These are phyloP conservation scores for Eueremaeus valkanovi DNA, from an alignment of 2,888 invertebrate genomes.

Conservation along the genomic window DNA sequence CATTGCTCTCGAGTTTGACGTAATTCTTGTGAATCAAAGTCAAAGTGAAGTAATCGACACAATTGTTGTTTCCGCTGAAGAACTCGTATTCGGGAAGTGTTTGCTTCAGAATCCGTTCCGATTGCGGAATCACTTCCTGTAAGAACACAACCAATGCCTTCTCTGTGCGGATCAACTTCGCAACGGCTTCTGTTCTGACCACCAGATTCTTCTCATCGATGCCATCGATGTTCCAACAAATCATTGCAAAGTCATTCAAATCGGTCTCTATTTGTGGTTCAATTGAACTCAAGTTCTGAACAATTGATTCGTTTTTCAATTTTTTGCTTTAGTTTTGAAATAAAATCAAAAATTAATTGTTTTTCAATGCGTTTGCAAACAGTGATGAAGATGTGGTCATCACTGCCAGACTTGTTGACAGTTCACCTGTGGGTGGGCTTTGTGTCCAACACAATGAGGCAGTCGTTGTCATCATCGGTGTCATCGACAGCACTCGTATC, in stretches of 20 bases:
- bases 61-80: constrained; percentile 49
- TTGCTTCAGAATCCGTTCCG: constrained; percentile 53
- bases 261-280: background rate
- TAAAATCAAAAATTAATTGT: too few species aligned
- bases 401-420: constrained; percentile 3
- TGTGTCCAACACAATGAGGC: background rate
- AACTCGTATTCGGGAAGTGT: constrained; percentile 54
- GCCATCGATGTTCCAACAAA: constrained; percentile 62
- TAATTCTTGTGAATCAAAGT: constrained; percentile 54
- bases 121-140: constrained; percentile 58
- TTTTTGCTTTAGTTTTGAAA: background rate
- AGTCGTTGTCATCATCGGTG: constrained; percentile 9
- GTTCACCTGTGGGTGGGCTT: background rate
- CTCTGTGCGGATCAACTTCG: constrained; percentile 55
- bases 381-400: background rate
- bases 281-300: background rate
- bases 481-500: constrained; percentile 35
- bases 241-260: constrained; percentile 52
- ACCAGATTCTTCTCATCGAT: constrained; percentile 56
- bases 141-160: constrained; percentile 59
- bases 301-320: background rate
- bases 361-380: too few species aligned
- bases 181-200: constrained; percentile 57
- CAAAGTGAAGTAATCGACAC: constrained; percentile 55
- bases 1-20: constrained; percentile 53